Evolutionary conservation across 2,888 invertebrate genomes (phyloP).

Genomic region (Andrena hattorfiana): DNA sequence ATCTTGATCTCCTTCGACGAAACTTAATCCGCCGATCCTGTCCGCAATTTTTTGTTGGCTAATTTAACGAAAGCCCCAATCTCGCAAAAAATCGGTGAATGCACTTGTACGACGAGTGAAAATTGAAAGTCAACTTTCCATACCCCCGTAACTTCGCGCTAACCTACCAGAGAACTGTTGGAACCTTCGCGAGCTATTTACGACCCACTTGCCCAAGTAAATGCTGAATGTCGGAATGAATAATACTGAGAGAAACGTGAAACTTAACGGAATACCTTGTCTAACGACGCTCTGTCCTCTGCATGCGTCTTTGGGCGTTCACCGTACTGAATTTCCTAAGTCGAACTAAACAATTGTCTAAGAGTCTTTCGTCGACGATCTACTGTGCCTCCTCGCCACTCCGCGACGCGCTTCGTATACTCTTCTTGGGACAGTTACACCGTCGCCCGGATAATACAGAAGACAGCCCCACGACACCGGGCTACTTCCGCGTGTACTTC

Average conservation of each 20-base stretch:
- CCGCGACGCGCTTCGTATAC: constrained; percentile 59
- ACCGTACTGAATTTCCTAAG: constrained; percentile 17
- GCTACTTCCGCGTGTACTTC: no score
- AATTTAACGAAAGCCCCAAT: not conserved
- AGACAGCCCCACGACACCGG: not conserved
- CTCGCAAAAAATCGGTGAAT: constrained; percentile 5
- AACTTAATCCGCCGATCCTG: not conserved
- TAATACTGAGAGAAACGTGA: constrained; percentile 42
- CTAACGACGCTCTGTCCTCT: not conserved
- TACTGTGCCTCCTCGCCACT: constrained; percentile 9
- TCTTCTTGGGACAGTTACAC: constrained; percentile 37
- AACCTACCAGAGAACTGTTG: not conserved
- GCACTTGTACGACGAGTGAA: no score
- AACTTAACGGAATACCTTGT: constrained; percentile 27
- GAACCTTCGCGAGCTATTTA: not conserved
- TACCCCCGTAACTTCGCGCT: not conserved
- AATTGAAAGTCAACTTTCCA: no score
- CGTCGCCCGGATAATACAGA: not conserved
- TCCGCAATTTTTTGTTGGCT: not conserved
- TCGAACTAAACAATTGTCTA: constrained; percentile 15
- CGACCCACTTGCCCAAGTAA: not conserved
- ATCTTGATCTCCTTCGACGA: not conserved
- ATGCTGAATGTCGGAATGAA: constrained; percentile 5
- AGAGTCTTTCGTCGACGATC: constrained; percentile 24
- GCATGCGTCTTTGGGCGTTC: constrained; percentile 18